Conservation (phyloP, 2,113 vertebrate species). For the Perca schrenkii region DNA sequence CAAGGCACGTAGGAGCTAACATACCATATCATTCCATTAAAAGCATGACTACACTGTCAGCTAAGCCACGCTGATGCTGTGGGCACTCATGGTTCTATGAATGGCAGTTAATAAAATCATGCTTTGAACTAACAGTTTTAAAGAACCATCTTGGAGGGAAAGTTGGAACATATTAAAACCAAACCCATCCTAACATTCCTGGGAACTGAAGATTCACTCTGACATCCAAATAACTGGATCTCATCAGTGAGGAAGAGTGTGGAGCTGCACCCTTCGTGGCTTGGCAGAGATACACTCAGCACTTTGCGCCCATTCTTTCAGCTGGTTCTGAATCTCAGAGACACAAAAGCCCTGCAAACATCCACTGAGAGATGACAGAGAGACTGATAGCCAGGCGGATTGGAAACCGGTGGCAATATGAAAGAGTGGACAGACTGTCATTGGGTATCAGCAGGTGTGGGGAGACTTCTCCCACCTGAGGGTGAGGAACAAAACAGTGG, state of each 20-base stretch:
- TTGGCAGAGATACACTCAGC: conserved; percentile 46
- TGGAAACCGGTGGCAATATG: conserved; percentile 12
- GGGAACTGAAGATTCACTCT: conserved; percentile 7
- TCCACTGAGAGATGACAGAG: conserved; percentile 22
- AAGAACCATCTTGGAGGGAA: conserved; percentile 37
- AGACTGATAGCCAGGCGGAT: neutral
- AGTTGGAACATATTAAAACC: conserved; percentile 14
- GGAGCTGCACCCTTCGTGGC: conserved; percentile 10
- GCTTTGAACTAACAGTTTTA: conserved; percentile 27
- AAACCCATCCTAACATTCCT: conserved; percentile 24
- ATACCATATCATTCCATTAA: neutral
- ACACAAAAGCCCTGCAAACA: conserved; percentile 3
- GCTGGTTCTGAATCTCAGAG: conserved; percentile 23
- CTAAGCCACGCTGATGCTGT: neutral
- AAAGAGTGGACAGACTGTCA: conserved; percentile 21
- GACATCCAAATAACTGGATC: conserved; percentile 21
- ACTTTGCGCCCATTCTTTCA: conserved; percentile 26
- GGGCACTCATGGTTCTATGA: neutral
- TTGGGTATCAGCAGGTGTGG: neutral
- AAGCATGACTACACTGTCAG: neutral
- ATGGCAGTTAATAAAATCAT: conserved; percentile 9
- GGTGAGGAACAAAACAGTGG: neutral
- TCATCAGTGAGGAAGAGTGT: conserved; percentile 13
- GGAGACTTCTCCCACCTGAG: conserved; percentile 16
- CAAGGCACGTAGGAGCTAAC: neutral